Percentiles rank a stretch among this genome's conserved stretches.
Conservation (phyloP, 2,888 invertebrate genomes). For the Stenichneumon culpator region DNA sequence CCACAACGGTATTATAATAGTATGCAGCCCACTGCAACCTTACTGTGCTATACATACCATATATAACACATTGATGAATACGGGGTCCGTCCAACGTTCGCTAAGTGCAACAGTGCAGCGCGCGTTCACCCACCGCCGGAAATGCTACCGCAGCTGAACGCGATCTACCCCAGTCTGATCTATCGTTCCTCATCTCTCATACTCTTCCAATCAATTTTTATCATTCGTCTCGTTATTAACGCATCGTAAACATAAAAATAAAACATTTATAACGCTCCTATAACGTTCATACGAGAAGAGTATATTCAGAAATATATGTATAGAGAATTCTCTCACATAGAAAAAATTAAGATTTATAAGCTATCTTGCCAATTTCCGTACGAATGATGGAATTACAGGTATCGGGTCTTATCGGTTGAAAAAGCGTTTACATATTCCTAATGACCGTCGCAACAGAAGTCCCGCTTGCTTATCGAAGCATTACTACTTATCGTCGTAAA, state of each 20-base stretch:
- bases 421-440: conserved; percentile 56
- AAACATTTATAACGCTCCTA: neutral
- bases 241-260: conserved; percentile 2
- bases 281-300: neutral
- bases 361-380: neutral
- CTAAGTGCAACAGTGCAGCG: conserved; percentile 47
- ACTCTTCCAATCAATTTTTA: conserved; percentile 51
- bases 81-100: conserved; percentile 30
- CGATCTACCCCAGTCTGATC: conserved; percentile 49
- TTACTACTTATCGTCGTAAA: conserved; percentile 54
- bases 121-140: conserved; percentile 62
- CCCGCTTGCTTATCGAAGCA: conserved; percentile 52
- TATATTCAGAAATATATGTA: neutral
- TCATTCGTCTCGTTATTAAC: conserved; percentile 40
- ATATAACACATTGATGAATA: conserved; percentile 27
- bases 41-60: conserved; percentile 42
- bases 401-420: conserved; percentile 56
- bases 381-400: neutral
- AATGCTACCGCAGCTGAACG: conserved; percentile 61
- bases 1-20: conserved; percentile 80
- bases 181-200: conserved; percentile 46
- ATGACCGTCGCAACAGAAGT: conserved; percentile 24
- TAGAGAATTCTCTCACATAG: neutral
- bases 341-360: neutral
- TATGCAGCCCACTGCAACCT: conserved; percentile 62